Base-by-base conservation (phyloP, 1,140 invertebrate species). In the Leguminivora glycinivorella region DNA sequence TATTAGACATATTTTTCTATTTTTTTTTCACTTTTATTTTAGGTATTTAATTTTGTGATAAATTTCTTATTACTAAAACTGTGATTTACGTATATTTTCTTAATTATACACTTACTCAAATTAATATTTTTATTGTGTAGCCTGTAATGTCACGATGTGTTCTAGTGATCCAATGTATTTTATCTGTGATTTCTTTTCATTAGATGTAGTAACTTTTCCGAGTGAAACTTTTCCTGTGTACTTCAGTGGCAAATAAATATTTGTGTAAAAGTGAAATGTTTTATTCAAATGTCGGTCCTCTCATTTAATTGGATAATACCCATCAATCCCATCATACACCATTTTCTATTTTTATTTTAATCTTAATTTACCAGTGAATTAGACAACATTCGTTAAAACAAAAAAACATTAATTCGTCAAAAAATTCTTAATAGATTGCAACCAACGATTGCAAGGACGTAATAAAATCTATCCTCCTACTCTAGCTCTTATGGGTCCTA, bases 151-250 rank as follows among this genome's bases (percentile, higher is more conserved):
- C 74, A 75, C 58, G 22, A 75, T 25, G 26, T 63, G 58, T 63
- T 17, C 58, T 63, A 69, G 60, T 80, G 72, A 76, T 78, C 72
- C 72, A 77, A 77, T 83, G 80, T 87, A 84, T 83, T 87, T 78
- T 76, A 84, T 86, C 87, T 90, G 88, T 90, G 88, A 90, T 90
- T 89, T 80, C 77, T 82, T 84, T 82, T 72, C 73, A 80, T 80
- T 83, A 84, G 78, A 76, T 73, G 82, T 78, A 75, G 74, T 77
- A 77, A 76, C 74, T 76, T 82, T 29, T 75, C 82, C 72, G 72
- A 79, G 76, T 85, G 81, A 81, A 83, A 83, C 80, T 82, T 85
- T 83, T 79, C 80, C 80, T 84, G 82, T 82, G 80, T 84, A 87
- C 79, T 85, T 86, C 83, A 81, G 80, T 82, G 77, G 78, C 76